A percentile compares a stretch with the other conserved stretches of the same genome.
Evolutionary conservation across 1,140 invertebrate genomes (phyloP).

Genomic region (Mycetomoellerius zeteki): DNA sequence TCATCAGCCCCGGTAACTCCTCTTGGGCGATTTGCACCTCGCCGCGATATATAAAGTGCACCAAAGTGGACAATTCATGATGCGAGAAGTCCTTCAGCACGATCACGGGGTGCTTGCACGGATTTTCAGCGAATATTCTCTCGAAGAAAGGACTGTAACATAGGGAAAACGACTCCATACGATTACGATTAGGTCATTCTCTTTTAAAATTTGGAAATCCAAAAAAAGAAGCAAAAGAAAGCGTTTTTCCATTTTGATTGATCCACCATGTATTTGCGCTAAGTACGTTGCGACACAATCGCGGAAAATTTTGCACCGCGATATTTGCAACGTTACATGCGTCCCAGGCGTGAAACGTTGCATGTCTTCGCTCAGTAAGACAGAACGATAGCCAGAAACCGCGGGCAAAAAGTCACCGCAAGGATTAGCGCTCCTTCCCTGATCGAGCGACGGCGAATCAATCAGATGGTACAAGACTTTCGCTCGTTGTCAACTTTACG

Average conservation of each 20-base stretch:
- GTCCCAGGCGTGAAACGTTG: constrained; percentile 43
- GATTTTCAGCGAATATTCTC: constrained; percentile 95
- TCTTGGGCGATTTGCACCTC: constrained; percentile 95
- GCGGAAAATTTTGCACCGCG: constrained; percentile 21
- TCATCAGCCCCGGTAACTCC: constrained; percentile 92
- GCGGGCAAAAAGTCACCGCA: constrained; percentile 62
- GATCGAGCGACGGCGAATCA: constrained; percentile 57
- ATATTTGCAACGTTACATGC: constrained; percentile 35
- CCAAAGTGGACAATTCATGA: constrained; percentile 94
- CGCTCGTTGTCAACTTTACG: constrained; percentile 68
- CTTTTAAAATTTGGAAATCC: neutral
- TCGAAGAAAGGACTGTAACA: constrained; percentile 94
- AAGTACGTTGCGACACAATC: constrained; percentile 22
- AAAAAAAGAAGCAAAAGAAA: neutral
- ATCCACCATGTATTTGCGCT: neutral
- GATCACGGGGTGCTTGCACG: constrained; percentile 97
- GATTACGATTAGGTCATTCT: neutral
- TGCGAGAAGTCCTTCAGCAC: constrained; percentile 95
- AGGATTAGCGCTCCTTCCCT: constrained; percentile 59
- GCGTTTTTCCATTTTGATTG: neutral
- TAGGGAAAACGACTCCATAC: neutral
- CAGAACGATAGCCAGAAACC: constrained; percentile 59
- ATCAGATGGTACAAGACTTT: constrained; percentile 65
- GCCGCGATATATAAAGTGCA: constrained; percentile 97
- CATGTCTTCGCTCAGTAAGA: constrained; percentile 50